phyloP scores from a whole-genome alignment of 2,888 invertebrate genomes.

The Brachylomia viminalis region DNA sequence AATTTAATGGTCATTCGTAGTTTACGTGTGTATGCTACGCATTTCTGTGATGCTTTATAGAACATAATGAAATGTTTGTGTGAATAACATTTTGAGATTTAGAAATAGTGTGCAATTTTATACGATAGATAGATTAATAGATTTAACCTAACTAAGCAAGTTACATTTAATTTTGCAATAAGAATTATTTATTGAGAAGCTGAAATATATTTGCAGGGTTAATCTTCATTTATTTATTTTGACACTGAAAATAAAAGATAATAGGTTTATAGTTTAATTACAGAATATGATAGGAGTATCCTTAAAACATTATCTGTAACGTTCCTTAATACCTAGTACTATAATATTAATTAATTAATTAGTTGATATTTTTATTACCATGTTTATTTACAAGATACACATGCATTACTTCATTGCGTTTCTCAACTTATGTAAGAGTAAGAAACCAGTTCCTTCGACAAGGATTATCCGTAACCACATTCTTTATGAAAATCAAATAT shows the following conservation, averaged over 20 bases:
- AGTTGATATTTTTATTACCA: background rate
- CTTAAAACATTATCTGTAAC: background rate
- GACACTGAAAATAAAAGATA: background rate
- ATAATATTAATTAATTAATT: background rate
- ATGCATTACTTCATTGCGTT: constrained; percentile 42
- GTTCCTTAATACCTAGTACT: background rate
- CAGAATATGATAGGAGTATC: background rate
- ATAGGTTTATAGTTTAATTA: background rate
- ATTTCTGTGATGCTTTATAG: constrained; percentile 37
- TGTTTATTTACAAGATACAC: constrained; percentile 25
- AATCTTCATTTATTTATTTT: background rate
- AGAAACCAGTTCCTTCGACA: constrained; percentile 58
- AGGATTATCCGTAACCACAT: constrained; percentile 49
- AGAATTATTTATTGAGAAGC: background rate
- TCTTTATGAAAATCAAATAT: constrained; percentile 25
- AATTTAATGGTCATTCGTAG: constrained; percentile 45
- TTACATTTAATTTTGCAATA: background rate
- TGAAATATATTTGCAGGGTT: background rate
- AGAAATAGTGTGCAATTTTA: background rate
- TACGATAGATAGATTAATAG: too few species aligned
- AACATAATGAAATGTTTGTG: constrained; percentile 39
- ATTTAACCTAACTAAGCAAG: background rate
- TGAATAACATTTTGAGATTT: constrained; percentile 15
- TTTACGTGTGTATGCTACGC: constrained; percentile 33
- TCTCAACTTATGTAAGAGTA: constrained; percentile 63